Evolutionary conservation across 2,797 vertebrate genomes (phyloP).

Genomic region (Xenentodon cancila): DNA sequence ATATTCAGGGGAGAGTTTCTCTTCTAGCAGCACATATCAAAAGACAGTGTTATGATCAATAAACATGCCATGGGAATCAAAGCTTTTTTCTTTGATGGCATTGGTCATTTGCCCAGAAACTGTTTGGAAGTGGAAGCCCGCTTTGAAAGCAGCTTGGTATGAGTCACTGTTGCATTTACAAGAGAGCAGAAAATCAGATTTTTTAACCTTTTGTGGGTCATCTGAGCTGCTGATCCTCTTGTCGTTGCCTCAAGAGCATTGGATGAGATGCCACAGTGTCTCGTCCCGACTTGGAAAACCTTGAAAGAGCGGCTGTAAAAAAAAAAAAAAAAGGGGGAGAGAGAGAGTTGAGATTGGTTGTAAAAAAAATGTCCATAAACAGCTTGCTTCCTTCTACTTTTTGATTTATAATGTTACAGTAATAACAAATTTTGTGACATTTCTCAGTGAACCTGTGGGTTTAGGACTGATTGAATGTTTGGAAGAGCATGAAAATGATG

Average conservation of each 20-base stretch:
- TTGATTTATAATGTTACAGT: constrained; percentile 62
- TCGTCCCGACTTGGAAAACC: constrained; percentile 38
- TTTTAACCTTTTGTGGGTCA: constrained; percentile 66
- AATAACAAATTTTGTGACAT: constrained; percentile 55
- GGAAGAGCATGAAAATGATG: constrained; percentile 36
- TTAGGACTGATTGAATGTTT: constrained; percentile 51
- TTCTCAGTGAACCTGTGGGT: constrained; percentile 50
- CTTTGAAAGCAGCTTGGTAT: constrained; percentile 58
- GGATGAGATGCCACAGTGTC: constrained; percentile 19
- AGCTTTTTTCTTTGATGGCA: constrained; percentile 72
- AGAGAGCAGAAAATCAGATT: constrained; percentile 66
- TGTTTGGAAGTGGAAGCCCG: constrained; percentile 61
- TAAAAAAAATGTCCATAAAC: constrained; percentile 66
- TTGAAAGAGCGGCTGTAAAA: constrained; percentile 62
- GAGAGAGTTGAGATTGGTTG: constrained; percentile 56
- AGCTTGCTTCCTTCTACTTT: constrained; percentile 50
- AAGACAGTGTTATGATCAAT: constrained; percentile 78
- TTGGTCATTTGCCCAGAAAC: constrained; percentile 80
- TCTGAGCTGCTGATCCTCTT: constrained; percentile 53
- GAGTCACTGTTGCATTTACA: constrained; percentile 72
- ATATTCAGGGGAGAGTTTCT: constrained; percentile 68
- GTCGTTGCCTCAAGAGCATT: constrained; percentile 22
- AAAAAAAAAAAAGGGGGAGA: constrained; percentile 24
- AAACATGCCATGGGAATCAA: constrained; percentile 78
- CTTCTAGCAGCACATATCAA: constrained; percentile 73